These are phyloP conservation scores for Calliphora vicina DNA, from an alignment of 1,140 invertebrate species.

Conservation along the genomic window DNA sequence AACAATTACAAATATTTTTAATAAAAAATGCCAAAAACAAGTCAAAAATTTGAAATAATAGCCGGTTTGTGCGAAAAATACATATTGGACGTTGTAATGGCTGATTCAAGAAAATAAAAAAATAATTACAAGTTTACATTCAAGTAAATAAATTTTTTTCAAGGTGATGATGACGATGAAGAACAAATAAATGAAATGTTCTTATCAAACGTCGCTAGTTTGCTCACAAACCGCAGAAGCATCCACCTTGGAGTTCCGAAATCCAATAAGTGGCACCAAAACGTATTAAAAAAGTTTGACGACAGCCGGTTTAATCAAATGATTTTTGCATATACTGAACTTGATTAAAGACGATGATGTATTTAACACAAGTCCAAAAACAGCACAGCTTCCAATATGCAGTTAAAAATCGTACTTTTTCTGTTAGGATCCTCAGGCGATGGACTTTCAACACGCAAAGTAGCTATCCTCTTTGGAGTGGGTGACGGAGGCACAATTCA, in stretches of 20 bases:
- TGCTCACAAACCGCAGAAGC: neutral
- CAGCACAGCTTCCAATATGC: neutral
- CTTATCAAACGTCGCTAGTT: neutral
- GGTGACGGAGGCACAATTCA: conserved; percentile 27
- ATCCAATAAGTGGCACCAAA: neutral
- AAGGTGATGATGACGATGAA: conserved; percentile 9
- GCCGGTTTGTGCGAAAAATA: neutral
- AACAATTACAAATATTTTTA: too few relatives aligned
- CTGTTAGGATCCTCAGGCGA: conserved; percentile 25
- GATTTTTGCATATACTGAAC: neutral
- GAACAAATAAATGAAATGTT: conserved; percentile 13
- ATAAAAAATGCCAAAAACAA: too few relatives aligned
- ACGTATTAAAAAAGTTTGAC: neutral
- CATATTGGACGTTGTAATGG: neutral
- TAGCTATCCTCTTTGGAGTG: conserved; percentile 29
- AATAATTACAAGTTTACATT: neutral
- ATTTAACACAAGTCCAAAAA: neutral
- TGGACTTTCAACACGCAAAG: neutral
- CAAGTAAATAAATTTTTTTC: neutral
- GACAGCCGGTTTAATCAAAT: conserved; percentile 4
- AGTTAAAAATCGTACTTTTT: too few relatives aligned
- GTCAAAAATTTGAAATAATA: neutral
- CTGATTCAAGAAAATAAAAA: conserved; percentile 4
- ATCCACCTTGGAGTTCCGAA: neutral
- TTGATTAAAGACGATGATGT: conserved; percentile 21